phyloP scores from a whole-genome alignment of 2,113 vertebrate species.

The Sceloporus undulatus region DNA sequence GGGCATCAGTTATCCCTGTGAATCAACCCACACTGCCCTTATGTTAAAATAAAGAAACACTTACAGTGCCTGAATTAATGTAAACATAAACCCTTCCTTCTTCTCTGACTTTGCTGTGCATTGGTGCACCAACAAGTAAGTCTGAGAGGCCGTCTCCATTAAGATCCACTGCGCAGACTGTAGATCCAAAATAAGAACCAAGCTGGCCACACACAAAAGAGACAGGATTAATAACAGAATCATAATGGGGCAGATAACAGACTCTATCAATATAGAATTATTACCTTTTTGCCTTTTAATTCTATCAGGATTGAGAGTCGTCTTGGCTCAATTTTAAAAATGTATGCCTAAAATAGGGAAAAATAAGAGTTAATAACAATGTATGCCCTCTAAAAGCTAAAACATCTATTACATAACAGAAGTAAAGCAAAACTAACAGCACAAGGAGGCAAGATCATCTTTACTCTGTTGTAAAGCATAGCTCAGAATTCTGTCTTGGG shows the following conservation, averaged over 20 bases:
- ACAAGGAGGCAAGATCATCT: neutral
- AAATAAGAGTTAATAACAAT: slow-evolving; percentile 27
- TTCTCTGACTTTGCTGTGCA: slow-evolving; percentile 88
- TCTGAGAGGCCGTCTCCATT: slow-evolving; percentile 94
- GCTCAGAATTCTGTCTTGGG: neutral
- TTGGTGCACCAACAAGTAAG: slow-evolving; percentile 93
- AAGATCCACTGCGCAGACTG: slow-evolving; percentile 91
- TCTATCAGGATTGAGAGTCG: slow-evolving; percentile 80
- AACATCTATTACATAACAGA: neutral
- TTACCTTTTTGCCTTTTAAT: slow-evolving; percentile 87
- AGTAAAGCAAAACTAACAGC: neutral
- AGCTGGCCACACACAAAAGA: slow-evolving; percentile 78
- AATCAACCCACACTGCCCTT: neutral
- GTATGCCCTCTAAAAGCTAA: neutral
- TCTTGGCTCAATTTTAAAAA: slow-evolving; percentile 78
- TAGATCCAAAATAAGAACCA: slow-evolving; percentile 94
- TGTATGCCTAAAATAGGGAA: slow-evolving; percentile 81
- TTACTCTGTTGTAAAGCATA: too few relatives aligned
- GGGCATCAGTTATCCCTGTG: neutral
- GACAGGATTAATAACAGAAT: neutral
- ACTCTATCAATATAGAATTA: slow-evolving; percentile 18
- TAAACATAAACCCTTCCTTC: slow-evolving; percentile 95
- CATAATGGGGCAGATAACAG: slow-evolving; percentile 17
- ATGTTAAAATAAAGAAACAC: slow-evolving; percentile 58
- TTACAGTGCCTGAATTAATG: slow-evolving; percentile 91